Evolutionary conservation across 1,140 invertebrate genomes (phyloP).

Genomic region (Tetragonula clypearis): DNA sequence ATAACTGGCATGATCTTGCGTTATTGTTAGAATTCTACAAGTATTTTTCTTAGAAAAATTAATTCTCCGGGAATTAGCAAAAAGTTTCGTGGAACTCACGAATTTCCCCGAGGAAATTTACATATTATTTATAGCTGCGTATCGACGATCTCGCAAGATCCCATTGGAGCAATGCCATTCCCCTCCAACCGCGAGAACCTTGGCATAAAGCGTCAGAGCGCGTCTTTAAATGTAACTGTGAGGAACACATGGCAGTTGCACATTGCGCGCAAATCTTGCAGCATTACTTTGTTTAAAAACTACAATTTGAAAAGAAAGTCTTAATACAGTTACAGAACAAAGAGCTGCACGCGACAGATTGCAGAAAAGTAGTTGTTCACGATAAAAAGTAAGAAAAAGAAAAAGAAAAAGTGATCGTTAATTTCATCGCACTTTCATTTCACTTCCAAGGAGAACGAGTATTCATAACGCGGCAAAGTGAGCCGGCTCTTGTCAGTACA

Average conservation of each 20-base stretch:
- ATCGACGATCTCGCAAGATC: constrained; percentile 19
- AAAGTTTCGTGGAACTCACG: background rate
- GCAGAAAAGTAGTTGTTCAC: background rate
- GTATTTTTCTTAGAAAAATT: background rate
- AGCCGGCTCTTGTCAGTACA: background rate
- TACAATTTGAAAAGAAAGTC: background rate
- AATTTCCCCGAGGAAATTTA: background rate
- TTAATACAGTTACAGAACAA: background rate
- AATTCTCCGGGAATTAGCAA: too few relatives aligned
- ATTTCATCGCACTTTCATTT: background rate
- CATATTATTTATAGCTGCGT: constrained; percentile 53
- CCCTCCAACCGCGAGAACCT: constrained; percentile 44
- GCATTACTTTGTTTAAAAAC: background rate
- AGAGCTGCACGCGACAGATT: background rate
- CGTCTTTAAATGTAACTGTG: background rate
- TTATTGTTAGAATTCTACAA: background rate
- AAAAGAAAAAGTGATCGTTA: background rate
- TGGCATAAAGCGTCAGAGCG: constrained; percentile 25
- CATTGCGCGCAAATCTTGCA: constrained; percentile 2
- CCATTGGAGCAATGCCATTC: constrained; percentile 54
- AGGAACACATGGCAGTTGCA: constrained; percentile 28
- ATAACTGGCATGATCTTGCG: background rate
- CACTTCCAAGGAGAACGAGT: background rate
- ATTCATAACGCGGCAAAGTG: background rate
- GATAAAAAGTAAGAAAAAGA: background rate